Evolutionary conservation across 2,888 invertebrate species (phyloP), one percentile per base, ranked within the genome.

Genomic region (Sinelater perroti): DNA sequence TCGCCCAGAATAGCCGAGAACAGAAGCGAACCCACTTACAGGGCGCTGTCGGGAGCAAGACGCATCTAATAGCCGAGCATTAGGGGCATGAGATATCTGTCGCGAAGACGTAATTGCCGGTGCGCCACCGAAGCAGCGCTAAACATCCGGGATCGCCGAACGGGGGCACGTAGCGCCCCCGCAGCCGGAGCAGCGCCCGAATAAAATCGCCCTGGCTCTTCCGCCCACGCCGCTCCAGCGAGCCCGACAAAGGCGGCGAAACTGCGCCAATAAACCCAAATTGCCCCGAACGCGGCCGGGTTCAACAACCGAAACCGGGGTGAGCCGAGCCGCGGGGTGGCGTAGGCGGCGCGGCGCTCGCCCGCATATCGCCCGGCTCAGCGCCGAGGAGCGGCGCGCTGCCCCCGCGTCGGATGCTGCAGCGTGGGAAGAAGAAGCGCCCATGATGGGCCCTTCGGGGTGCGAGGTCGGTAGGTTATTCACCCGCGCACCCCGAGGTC

Each of bases 401-500:
- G 52, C 44, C 52, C 50, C 40, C 14, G 31, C 49, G 50, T 40
- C 16, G 40, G 55, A 49, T 14, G 40, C 30, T 42, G 18, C n/a
- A 36, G 40, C 45, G 40, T 55, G 44, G 31, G 11, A 33, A 38
- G 44, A 58, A 45, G 26, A 56, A 50, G 14, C 21, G 36, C 18
- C 26, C 10, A 11, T 8, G 42, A 36, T 16, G 31, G 52, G 42
- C 50, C 45, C 45, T 40, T 35, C 31, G 50, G 62, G 58, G 60
- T 62, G 40, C 51, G 62, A 61, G 65, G 62, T 56, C 62, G 60
- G 47, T 63, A 63, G 64, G 66, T 65, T 64, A 47, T 52, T 59
- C 81, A 82, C 82, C 82, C 81, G 80, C 81, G 72, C 80, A 73
- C 71, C 76, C 75, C 70, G 70, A 77, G 75, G 81, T 81, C 52